Evolutionary conservation across 2,797 vertebrate species (phyloP).

Genomic region (Coreius guichenoti): DNA sequence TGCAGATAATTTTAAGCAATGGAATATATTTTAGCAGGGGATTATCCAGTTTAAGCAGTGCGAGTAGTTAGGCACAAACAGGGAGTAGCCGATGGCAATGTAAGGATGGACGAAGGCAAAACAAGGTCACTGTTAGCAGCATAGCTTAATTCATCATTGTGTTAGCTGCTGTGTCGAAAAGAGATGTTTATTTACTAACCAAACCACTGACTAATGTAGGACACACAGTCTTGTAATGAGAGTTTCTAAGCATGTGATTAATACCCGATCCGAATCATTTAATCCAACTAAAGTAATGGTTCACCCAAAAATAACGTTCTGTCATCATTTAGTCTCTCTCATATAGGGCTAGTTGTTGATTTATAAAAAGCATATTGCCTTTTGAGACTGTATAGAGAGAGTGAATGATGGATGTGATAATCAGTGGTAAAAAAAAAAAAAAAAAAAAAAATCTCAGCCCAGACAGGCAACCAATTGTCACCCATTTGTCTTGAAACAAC

Average conservation of each 20-base stretch:
- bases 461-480: slow-evolving; percentile 32
- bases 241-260: not conserved
- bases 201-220: not conserved
- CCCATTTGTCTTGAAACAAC: slow-evolving; percentile 32
- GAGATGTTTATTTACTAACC: not conserved
- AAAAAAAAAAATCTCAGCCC: not conserved
- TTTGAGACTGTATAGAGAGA: not conserved
- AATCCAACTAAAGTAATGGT: not conserved
- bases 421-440: not conserved
- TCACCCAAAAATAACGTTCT: not conserved
- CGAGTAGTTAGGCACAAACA: slow-evolving; percentile 21
- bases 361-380: slow-evolving; percentile 1
- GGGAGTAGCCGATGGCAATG: slow-evolving; percentile 1
- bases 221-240: not conserved
- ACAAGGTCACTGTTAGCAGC: slow-evolving; percentile 24
- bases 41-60: slow-evolving; percentile 35
- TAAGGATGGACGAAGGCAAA: slow-evolving; percentile 7
- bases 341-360: not conserved
- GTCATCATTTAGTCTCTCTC: not conserved
- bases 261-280: not conserved
- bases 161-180: not conserved
- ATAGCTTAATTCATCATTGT: not conserved
- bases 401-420: slow-evolving; percentile 21
- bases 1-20: slow-evolving; percentile 37
- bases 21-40: slow-evolving; percentile 24